Conservation (phyloP, 64 coral and sea anemone genomes). For the Dendronephthya gigantea region DNA sequence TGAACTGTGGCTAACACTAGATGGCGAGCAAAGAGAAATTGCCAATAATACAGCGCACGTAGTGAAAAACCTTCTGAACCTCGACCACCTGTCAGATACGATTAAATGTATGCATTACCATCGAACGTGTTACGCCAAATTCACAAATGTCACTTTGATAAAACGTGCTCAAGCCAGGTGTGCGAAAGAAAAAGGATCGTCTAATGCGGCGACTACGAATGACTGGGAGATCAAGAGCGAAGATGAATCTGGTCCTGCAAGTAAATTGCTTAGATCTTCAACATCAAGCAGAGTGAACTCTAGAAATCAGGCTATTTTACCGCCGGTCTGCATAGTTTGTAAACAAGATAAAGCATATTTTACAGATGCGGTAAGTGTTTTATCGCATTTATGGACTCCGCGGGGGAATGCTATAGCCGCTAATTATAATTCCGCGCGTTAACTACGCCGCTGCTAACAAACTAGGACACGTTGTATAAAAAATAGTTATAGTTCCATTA, state of each 20-base stretch:
- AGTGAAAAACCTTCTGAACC: background rate
- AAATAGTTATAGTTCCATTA: no score
- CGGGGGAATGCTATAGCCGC: no score
- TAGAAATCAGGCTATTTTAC: background rate
- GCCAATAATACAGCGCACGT: background rate
- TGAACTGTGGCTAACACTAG: background rate
- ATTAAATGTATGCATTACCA: background rate
- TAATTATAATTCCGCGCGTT: background rate
- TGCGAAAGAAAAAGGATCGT: background rate
- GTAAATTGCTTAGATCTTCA: background rate
- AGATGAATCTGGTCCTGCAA: background rate
- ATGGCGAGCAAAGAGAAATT: background rate
- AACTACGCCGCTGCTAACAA: no score
- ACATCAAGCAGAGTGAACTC: background rate
- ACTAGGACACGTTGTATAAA: no score
- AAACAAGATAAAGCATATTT: background rate
- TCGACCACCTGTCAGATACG: background rate
- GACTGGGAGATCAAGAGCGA: background rate
- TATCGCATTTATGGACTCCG: no score
- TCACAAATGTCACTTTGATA: background rate
- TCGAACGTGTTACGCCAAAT: background rate
- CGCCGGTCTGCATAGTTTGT: background rate
- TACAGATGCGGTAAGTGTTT: background rate
- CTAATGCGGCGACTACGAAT: background rate
- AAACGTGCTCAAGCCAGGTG: background rate